These are phyloP conservation scores for Bombylius discolor DNA, from an alignment of 2,888 invertebrate genomes.

Conservation along the genomic window DNA sequence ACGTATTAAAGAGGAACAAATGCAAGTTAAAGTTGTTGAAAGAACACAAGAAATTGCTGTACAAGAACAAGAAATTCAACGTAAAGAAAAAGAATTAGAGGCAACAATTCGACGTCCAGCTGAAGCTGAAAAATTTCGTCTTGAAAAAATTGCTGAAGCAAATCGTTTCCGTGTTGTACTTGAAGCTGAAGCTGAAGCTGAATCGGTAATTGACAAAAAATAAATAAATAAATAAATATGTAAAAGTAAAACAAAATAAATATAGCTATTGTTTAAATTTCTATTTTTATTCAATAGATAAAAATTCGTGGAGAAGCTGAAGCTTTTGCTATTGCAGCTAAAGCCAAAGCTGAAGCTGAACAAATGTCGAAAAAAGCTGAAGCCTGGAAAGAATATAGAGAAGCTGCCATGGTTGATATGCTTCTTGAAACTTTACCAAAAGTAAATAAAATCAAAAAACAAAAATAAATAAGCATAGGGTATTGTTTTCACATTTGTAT, in stretches of 20 bases:
- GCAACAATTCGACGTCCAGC: constrained; percentile 88
- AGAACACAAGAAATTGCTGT: constrained; percentile 86
- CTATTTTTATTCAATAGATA: constrained; percentile 28
- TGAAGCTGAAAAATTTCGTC: constrained; percentile 81
- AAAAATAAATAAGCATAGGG: too few relatives aligned
- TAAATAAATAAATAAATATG: not conserved
- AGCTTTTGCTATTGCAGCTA: constrained; percentile 86
- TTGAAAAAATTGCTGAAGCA: constrained; percentile 92
- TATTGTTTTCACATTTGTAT: not conserved
- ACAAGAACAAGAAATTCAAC: constrained; percentile 90
- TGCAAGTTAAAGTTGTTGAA: constrained; percentile 90
- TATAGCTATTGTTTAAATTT: not conserved
- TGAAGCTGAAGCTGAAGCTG: constrained; percentile 92
- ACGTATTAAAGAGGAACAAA: constrained; percentile 90
- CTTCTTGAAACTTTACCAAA: constrained; percentile 88
- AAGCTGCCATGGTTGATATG: constrained; percentile 94
- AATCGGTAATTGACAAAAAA: constrained; percentile 45
- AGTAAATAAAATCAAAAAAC: constrained; percentile 40
- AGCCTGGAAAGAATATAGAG: constrained; percentile 92
- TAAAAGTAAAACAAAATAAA: not conserved
- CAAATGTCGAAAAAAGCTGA: constrained; percentile 96
- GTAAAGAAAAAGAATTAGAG: constrained; percentile 83
- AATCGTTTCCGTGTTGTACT: constrained; percentile 75
- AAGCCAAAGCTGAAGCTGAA: constrained; percentile 91
- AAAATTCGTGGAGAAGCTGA: constrained; percentile 77